These are phyloP conservation scores for Leuciscus waleckii DNA, from an alignment of 2,797 vertebrate species.

Conservation along the genomic window DNA sequence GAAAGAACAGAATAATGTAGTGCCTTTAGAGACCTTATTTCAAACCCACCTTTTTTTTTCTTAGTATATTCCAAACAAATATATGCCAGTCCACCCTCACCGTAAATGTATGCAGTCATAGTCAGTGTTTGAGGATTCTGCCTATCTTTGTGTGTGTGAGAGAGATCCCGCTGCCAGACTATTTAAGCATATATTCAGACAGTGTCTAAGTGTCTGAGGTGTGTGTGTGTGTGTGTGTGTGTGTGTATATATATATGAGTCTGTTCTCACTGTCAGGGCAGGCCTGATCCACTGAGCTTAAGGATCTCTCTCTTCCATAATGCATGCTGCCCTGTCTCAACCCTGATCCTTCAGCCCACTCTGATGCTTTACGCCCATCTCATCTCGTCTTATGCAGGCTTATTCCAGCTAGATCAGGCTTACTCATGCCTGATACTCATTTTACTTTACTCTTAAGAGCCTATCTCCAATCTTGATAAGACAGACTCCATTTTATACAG, in stretches of 20 bases:
- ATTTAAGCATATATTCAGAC: slow-evolving; percentile 52
- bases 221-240: slow-evolving; percentile 32
- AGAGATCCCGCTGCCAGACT: slow-evolving; percentile 29
- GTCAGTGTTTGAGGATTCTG: slow-evolving; percentile 29
- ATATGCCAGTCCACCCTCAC: background rate
- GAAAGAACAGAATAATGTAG: background rate
- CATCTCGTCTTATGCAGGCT: slow-evolving; percentile 73
- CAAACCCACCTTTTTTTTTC: background rate
- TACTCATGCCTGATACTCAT: slow-evolving; percentile 74
- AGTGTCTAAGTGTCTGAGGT: slow-evolving; percentile 27
- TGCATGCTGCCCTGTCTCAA: slow-evolving; percentile 75
- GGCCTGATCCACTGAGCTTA: slow-evolving; percentile 63
- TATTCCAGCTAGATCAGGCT: slow-evolving; percentile 82
- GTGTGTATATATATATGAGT: slow-evolving; percentile 33
- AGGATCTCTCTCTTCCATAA: slow-evolving; percentile 76
- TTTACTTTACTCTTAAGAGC: slow-evolving; percentile 54
- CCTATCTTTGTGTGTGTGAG: slow-evolving; percentile 40
- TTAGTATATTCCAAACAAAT: background rate
- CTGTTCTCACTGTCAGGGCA: slow-evolving; percentile 39
- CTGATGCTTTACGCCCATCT: slow-evolving; percentile 58
- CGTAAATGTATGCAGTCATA: slow-evolving; percentile 20
- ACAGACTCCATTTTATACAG: slow-evolving; percentile 71
- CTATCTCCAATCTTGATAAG: slow-evolving; percentile 53
- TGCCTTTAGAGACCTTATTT: slow-evolving; percentile 11
- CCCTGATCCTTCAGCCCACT: slow-evolving; percentile 71